Conservation (phyloP, 2,888 invertebrate genomes). For the Podabrus alpinus region DNA sequence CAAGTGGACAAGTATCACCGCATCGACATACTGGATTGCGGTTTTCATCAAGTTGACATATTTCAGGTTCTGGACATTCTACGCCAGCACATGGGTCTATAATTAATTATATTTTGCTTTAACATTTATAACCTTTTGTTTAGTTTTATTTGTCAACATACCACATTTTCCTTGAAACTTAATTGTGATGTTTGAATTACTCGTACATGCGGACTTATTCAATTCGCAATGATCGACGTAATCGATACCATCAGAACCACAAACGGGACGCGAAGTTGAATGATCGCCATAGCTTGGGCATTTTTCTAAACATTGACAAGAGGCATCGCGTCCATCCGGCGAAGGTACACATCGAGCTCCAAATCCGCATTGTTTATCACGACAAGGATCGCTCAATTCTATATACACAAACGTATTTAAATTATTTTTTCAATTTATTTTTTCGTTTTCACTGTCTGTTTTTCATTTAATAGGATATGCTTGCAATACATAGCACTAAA, state of each 20-base stretch:
- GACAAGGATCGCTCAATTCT: conserved; percentile 76
- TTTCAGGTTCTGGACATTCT: conserved; percentile 76
- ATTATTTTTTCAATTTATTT: not conserved
- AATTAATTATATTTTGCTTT: conserved; percentile 38
- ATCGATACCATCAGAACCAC: conserved; percentile 82
- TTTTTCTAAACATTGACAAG: conserved; percentile 77
- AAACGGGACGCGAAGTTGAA: conserved; percentile 77
- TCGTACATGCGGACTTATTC: conserved; percentile 76
- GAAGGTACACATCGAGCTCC: conserved; percentile 71
- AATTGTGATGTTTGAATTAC: conserved; percentile 75
- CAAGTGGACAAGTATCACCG: conserved; percentile 75
- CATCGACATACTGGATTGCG: conserved; percentile 81
- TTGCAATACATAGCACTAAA: not conserved
- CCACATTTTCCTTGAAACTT: conserved; percentile 88
- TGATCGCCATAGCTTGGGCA: conserved; percentile 86
- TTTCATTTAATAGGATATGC: not conserved
- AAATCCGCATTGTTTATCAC: conserved; percentile 67
- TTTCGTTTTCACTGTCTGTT: not conserved
- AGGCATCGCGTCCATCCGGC: conserved; percentile 71
- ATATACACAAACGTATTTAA: conserved; percentile 43
- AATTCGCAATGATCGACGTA: conserved; percentile 87
- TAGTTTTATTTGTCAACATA: conserved; percentile 57
- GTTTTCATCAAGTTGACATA: conserved; percentile 81
- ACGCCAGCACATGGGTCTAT: conserved; percentile 85
- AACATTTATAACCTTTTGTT: not conserved